Evolutionary conservation across 2,888 invertebrate genomes (phyloP), one percentile per base, ranked within the genome.

Genomic region (Spodoptera littoralis): DNA sequence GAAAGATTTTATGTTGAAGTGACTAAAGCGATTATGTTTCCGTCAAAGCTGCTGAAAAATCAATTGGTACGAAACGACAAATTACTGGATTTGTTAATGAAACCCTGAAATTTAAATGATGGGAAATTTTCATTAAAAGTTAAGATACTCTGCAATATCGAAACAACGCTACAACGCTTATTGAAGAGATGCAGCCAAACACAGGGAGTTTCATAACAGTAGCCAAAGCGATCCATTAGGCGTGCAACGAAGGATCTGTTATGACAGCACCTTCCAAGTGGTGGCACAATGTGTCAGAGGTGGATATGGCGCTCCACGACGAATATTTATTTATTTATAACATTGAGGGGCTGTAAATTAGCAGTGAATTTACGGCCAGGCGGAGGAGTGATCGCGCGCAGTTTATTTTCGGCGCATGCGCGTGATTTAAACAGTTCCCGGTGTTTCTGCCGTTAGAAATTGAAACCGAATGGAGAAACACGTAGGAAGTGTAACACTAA

Each of bases 271-370:
- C 84, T 84, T 89, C 86, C 88, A 88, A 86, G 88, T 84, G 87
- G 88, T 90, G 92, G 90, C 91, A 92, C 87, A 89, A 89, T 90
- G 86, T 92, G 92, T 91, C 92, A 90, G 54, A 83, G 84, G 83
- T 86, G 88, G 87, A 90, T 89, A 86, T 86, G 75, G 74, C 70
- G 73, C 88, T 85, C 83, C 83, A 86, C 87, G 88, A 88, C 84
- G 87, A 88, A 90, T 92, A 93, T 94, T 92, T 94, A 93, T 93
- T 93, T 94, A 93, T 93, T 92, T 93, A 93, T 93, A 92, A 90
- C 90, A 90, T 86, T 85, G 90, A 89, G 90, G 90, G 90, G 93
- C 92, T 88, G 94, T 95, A 95, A 94, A 95, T 95, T 95, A 95
- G 91, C 92, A 87, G 89, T 88, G 88, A 93, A 95, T 94, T 93